phyloP scores from a whole-genome alignment of 2,797 vertebrate genomes.

The Sebastes matsubarae region DNA sequence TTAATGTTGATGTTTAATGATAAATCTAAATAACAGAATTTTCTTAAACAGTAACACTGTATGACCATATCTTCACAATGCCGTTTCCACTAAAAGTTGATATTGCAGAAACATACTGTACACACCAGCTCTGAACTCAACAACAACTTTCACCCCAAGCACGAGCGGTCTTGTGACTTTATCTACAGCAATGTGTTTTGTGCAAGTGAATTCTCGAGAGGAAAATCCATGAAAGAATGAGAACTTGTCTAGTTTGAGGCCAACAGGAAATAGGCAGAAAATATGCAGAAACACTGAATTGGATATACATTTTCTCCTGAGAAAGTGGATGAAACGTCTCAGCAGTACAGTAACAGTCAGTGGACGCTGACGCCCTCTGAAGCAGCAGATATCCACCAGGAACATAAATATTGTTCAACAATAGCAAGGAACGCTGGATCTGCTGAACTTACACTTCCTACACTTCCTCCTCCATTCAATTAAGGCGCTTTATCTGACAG shows the following conservation, averaged over 20 bases:
- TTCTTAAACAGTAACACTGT: too few relatives aligned
- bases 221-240: slow-evolving; percentile 7
- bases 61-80: background rate
- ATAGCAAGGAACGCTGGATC: slow-evolving; percentile 58
- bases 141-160: slow-evolving; percentile 1
- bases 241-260: background rate
- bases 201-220: background rate
- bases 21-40: background rate
- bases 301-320: slow-evolving; percentile 12
- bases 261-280: slow-evolving; percentile 23
- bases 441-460: slow-evolving; percentile 78
- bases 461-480: slow-evolving; percentile 83
- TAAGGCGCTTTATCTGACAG: slow-evolving; percentile 77
- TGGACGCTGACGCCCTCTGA: slow-evolving; percentile 37
- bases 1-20: background rate
- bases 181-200: background rate
- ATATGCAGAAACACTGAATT: slow-evolving; percentile 20
- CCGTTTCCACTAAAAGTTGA: background rate
- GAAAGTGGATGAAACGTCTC: slow-evolving; percentile 11
- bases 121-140: background rate
- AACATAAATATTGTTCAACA: slow-evolving; percentile 76
- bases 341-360: slow-evolving; percentile 5
- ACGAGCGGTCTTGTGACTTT: slow-evolving; percentile 18
- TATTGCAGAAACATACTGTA: background rate
- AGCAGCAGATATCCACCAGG: slow-evolving; percentile 50